Evolutionary conservation across 2,113 vertebrate genomes (phyloP), one percentile per base, ranked within the genome.

Genomic region (Nothocercus julius): DNA sequence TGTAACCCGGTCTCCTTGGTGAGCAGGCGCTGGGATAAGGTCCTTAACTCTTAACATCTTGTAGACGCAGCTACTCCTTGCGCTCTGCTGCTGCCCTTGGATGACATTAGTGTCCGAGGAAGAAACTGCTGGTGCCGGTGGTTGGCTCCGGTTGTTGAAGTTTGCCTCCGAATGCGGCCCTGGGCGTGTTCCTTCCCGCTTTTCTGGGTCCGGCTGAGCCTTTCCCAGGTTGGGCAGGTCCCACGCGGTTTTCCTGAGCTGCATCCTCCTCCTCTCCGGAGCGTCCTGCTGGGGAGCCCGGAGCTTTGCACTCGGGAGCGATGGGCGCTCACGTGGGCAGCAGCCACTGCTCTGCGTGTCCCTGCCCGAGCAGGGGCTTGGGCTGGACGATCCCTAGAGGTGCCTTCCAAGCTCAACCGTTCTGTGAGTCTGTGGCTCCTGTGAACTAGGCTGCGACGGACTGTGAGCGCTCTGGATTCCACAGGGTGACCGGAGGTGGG

Each of bases 381-480:
- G 21, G 11, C 9, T 20, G 9, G 49, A 9, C 17, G 5, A 49
- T 49, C 10, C 22, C 49, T 22, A 11, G 49, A 9, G 21, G 21
- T 49, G 21, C 49, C 21, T 49, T 9, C 49, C 49, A 49, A 22
- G 21, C 21, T 49, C 49, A 49, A 6, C 49, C 49, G 5, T 12
- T 49, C 49, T 49, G 49, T 24, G 49, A 11, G 9, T 5, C 49
- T 24, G 49, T 22, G 49, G 24, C 21, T 49, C 49, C 9, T 14
- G 36, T 2, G 38, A 27, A 4, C 44, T 2, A 0, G 1, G 61
- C 27, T 8, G 0, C 14, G 78, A 34, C 38, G 28, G 20, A 19
- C 25, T 20, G 16, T 34, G 62, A 40, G 44, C 21, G 1, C 24
- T 62, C 34, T 2, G 11, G 32, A 0, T 30, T 5, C 32, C 20